phyloP scores from a whole-genome alignment of 2,888 invertebrate species.

The Drosophila birchii region DNA sequence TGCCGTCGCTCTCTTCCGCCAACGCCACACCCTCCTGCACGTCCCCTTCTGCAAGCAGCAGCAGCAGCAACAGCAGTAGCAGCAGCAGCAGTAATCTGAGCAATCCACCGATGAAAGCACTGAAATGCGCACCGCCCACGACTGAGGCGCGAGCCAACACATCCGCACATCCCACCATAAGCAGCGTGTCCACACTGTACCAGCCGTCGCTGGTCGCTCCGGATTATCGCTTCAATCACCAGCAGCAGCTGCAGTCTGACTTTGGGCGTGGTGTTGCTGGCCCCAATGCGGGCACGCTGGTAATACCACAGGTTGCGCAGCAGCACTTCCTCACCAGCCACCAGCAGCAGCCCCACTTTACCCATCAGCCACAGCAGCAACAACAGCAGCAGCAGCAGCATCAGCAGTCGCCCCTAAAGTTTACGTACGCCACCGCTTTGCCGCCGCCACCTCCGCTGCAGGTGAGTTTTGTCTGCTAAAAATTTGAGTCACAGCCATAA shows the following conservation, averaged over 20 bases:
- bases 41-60: conserved; percentile 31
- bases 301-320: conserved; percentile 70
- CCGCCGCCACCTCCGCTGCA: conserved; percentile 82
- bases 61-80: conserved; percentile 31
- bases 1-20: conserved; percentile 39
- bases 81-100: conserved; percentile 56
- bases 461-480: conserved; percentile 59
- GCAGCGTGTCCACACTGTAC: conserved; percentile 59
- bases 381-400: conserved; percentile 51
- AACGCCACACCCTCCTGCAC: conserved; percentile 10
- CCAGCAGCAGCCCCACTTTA: conserved; percentile 51
- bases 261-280: conserved; percentile 54
- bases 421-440: conserved; percentile 72
- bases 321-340: conserved; percentile 58
- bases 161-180: conserved; percentile 71
- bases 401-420: conserved; percentile 71
- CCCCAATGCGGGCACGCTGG: conserved; percentile 43
- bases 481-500: background rate
- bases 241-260: conserved; percentile 48
- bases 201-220: conserved; percentile 56
- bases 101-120: conserved; percentile 75
- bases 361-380: conserved; percentile 58
- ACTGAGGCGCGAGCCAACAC: conserved; percentile 72
- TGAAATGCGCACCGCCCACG: conserved; percentile 61
- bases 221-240: conserved; percentile 67